Conservation (phyloP, 1,140 invertebrate species). For the Mylabris phalerata region DNA sequence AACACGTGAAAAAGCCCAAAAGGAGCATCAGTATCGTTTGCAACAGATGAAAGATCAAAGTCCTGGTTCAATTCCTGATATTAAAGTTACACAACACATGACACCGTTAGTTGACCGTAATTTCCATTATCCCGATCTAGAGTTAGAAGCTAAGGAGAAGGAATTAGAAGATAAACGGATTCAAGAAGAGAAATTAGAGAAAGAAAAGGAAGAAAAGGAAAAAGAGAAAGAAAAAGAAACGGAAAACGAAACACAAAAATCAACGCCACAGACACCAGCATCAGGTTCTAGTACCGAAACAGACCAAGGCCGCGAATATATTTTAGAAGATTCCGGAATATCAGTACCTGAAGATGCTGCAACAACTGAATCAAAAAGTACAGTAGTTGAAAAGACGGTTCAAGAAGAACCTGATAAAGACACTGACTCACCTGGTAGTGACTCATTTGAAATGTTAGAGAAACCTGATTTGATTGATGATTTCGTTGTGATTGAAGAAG, state of each 20-base stretch:
- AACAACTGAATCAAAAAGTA: slow-evolving; percentile 47
- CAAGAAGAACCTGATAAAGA: slow-evolving; percentile 48
- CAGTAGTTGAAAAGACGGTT: slow-evolving; percentile 47
- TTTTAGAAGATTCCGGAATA: slow-evolving; percentile 49
- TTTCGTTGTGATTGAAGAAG: slow-evolving; percentile 80
- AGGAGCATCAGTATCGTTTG: slow-evolving; percentile 42
- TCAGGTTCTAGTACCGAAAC: slow-evolving; percentile 55
- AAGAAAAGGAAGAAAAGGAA: slow-evolving; percentile 3
- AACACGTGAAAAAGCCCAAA: slow-evolving; percentile 43
- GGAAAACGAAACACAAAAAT: slow-evolving; percentile 5
- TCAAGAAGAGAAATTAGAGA: slow-evolving; percentile 16
- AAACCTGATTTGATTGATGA: slow-evolving; percentile 79
- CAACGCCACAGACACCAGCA: slow-evolving; percentile 46
- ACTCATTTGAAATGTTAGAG: slow-evolving; percentile 84
- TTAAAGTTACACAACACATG: slow-evolving; percentile 61
- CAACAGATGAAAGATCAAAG: slow-evolving; percentile 42
- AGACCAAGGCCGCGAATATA: slow-evolving; percentile 56
- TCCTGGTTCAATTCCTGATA: slow-evolving; percentile 56
- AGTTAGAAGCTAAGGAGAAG: slow-evolving; percentile 41
- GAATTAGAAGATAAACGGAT: slow-evolving; percentile 2
- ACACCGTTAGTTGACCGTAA: slow-evolving; percentile 43
- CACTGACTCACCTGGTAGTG: slow-evolving; percentile 71
- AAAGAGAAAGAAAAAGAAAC: slow-evolving; percentile 4
- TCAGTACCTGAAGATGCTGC: slow-evolving; percentile 47
- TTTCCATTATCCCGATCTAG: slow-evolving; percentile 49